Evolutionary conservation across 2,797 vertebrate species (phyloP).

Genomic region (Melanogrammus aeglefinus): DNA sequence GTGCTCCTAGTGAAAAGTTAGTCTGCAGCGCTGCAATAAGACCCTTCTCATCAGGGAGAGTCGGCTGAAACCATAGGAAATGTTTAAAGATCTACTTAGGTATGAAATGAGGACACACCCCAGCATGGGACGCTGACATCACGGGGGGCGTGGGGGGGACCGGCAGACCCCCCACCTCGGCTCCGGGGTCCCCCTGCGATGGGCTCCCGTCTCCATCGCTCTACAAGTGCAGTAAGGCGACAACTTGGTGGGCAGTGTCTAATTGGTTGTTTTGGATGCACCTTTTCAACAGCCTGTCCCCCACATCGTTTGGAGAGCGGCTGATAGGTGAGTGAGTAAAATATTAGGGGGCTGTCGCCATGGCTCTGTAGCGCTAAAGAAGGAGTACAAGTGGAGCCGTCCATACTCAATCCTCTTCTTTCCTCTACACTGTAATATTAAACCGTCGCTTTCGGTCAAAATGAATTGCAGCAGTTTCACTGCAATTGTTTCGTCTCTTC

Average conservation of each 20-base stretch:
- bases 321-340: neutral
- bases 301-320: neutral
- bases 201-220: neutral
- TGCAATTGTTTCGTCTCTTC: too few species aligned
- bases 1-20: too few species aligned
- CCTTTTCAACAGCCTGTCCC: neutral
- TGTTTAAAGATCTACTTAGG: neutral
- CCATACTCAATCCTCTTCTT: too few species aligned
- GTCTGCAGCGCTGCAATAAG: too few species aligned
- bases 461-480: too few species aligned
- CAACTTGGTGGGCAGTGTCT: neutral
- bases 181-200: neutral
- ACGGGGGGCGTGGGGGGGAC: too few species aligned
- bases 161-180: neutral
- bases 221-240: neutral
- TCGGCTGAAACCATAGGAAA: neutral
- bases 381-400: too few species aligned
- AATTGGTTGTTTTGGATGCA: neutral
- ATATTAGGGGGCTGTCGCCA: neutral
- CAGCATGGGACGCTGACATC: neutral
- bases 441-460: too few species aligned
- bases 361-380: too few species aligned
- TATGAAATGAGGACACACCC: neutral
- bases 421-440: too few species aligned
- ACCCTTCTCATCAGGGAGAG: neutral